phyloP scores from a whole-genome alignment of 2,888 invertebrate species.

The Thera obeliscata region DNA sequence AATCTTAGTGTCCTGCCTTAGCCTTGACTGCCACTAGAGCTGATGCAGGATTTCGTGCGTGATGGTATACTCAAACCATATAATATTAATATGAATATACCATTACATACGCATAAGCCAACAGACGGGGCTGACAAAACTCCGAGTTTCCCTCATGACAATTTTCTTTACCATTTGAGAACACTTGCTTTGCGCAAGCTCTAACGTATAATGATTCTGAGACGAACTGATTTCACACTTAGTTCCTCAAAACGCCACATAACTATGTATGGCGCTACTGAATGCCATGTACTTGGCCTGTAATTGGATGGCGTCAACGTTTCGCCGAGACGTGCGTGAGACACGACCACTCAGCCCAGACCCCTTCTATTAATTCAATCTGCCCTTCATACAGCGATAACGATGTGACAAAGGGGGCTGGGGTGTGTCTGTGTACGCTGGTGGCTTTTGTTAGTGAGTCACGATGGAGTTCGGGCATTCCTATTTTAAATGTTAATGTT shows the following conservation, averaged over 20 bases:
- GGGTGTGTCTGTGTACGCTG: slow-evolving; percentile 49
- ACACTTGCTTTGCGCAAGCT: too few relatives aligned
- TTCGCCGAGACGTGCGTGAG: slow-evolving; percentile 63
- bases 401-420: slow-evolving; percentile 34
- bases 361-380: slow-evolving; percentile 46
- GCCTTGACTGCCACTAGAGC: too few relatives aligned
- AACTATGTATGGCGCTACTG: background rate
- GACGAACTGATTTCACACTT: too few relatives aligned
- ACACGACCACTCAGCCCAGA: slow-evolving; percentile 50
- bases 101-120: too few relatives aligned
- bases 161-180: too few relatives aligned
- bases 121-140: too few relatives aligned
- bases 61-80: too few relatives aligned
- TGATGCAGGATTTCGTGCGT: too few relatives aligned
- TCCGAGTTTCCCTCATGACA: too few relatives aligned
- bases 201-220: too few relatives aligned
- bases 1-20: too few relatives aligned
- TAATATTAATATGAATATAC: too few relatives aligned
- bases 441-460: slow-evolving; percentile 47
- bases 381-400: slow-evolving; percentile 30
- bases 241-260: background rate
- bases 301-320: slow-evolving; percentile 40
- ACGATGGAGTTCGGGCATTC: slow-evolving; percentile 54
- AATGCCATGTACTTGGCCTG: slow-evolving; percentile 2
- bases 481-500: slow-evolving; percentile 44